Evolutionary conservation across 2,888 invertebrate species (phyloP).

Genomic region (Eupithecia inturbata): DNA sequence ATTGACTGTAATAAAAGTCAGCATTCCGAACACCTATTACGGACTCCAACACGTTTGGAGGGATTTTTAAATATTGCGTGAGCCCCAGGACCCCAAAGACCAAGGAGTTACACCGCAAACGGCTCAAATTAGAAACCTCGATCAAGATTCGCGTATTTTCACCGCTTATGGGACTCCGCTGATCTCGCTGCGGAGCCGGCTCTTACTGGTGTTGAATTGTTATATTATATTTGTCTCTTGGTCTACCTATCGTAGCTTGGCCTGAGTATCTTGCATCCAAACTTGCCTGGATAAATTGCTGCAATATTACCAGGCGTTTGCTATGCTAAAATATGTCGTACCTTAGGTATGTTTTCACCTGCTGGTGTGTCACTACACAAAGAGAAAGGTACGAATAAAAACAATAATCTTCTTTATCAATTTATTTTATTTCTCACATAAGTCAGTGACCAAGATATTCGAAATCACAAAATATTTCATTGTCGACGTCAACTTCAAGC

Average conservation of each 20-base stretch:
- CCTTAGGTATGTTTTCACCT: not conserved
- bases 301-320: not conserved
- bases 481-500: slow-evolving; percentile 3
- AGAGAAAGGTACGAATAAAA: slow-evolving; percentile 11
- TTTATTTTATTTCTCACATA: slow-evolving; percentile 63
- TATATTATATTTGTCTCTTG: not conserved
- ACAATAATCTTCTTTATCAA: slow-evolving; percentile 40
- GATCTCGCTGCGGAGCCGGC: not conserved
- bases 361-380: not conserved
- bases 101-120: not conserved
- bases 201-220: not conserved
- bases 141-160: not conserved
- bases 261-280: not conserved
- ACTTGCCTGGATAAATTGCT: not conserved
- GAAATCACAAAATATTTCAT: slow-evolving; percentile 25
- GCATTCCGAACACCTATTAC: not conserved
- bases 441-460: slow-evolving; percentile 30
- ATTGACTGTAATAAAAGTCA: not conserved
- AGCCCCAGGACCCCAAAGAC: not conserved
- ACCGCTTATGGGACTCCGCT: not conserved
- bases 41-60: too few relatives aligned
- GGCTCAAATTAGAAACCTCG: not conserved
- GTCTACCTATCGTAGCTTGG: not conserved
- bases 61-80: not conserved
- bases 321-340: not conserved